Percentiles rank a stretch among this genome's conserved stretches.
phyloP scores from a whole-genome alignment of 2,888 invertebrate genomes.

The Trilocha varians region DNA sequence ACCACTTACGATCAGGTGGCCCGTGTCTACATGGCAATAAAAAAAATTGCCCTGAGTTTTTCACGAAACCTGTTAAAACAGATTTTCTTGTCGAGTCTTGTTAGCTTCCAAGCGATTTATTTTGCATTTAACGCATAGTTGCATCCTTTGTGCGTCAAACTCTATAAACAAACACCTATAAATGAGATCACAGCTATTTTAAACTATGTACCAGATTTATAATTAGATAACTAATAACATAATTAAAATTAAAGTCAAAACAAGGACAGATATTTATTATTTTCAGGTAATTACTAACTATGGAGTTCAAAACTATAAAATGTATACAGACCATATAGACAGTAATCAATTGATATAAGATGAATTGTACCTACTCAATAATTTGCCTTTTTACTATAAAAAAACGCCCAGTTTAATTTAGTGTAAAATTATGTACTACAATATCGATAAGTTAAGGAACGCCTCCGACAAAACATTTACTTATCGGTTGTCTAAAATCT shows the following conservation, averaged over 20 bases:
- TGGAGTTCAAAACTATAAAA: no score
- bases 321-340: no score
- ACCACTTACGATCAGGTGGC: no score
- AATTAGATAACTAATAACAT: not conserved
- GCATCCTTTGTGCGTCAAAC: constrained; percentile 42
- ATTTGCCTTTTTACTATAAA: no score
- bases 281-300: not conserved
- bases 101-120: constrained; percentile 37
- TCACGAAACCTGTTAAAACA: constrained; percentile 25
- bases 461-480: constrained; percentile 41
- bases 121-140: constrained; percentile 40
- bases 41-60: not conserved
- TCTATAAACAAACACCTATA: constrained; percentile 9
- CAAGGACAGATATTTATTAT: not conserved
- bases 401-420: no score
- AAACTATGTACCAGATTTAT: not conserved
- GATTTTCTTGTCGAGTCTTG: constrained; percentile 23
- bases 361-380: no score
- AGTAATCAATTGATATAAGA: no score
- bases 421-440: not conserved
- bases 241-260: not conserved
- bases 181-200: not conserved
- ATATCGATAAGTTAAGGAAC: not conserved
- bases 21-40: not conserved
- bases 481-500: constrained; percentile 53